Evolutionary conservation across 2,113 vertebrate species (phyloP).

Genomic region (Notarius lentiginosus): DNA sequence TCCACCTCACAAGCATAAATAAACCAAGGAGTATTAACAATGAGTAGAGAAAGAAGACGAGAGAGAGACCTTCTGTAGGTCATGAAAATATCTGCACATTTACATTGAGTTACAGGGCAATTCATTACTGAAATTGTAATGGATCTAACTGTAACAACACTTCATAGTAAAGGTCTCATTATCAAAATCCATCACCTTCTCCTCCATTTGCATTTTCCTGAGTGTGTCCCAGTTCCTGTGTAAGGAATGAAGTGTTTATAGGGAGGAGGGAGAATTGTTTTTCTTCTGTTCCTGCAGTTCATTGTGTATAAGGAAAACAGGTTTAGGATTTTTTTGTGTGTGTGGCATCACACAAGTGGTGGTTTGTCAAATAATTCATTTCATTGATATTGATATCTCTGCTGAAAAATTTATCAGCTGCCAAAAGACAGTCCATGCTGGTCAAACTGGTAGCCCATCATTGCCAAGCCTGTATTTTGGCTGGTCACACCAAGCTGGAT

Average conservation of each 20-base stretch:
- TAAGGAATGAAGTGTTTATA: background rate
- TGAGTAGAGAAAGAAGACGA: background rate
- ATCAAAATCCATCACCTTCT: constrained; percentile 7
- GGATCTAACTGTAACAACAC: constrained; percentile 6
- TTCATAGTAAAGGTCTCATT: constrained; percentile 37
- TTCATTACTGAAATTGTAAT: background rate
- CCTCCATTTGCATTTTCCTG: constrained; percentile 26
- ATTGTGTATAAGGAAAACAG: background rate
- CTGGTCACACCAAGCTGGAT: background rate
- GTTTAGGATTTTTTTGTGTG: background rate
- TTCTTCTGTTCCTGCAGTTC: background rate
- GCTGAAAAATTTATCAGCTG: background rate
- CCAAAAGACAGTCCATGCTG: background rate
- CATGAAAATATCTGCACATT: background rate
- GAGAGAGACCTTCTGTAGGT: background rate
- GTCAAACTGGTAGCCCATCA: background rate
- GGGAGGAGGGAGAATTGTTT: background rate
- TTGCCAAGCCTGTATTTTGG: background rate
- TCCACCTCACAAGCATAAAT: background rate
- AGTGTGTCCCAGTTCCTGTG: constrained; percentile 23
- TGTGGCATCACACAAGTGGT: background rate
- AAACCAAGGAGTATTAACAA: background rate
- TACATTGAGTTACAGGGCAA: background rate
- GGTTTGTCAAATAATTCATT: background rate
- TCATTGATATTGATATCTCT: background rate